These are phyloP conservation scores for Ctenomys sociabilis DNA, from an alignment of 2,113 vertebrate species.

Conservation along the genomic window DNA sequence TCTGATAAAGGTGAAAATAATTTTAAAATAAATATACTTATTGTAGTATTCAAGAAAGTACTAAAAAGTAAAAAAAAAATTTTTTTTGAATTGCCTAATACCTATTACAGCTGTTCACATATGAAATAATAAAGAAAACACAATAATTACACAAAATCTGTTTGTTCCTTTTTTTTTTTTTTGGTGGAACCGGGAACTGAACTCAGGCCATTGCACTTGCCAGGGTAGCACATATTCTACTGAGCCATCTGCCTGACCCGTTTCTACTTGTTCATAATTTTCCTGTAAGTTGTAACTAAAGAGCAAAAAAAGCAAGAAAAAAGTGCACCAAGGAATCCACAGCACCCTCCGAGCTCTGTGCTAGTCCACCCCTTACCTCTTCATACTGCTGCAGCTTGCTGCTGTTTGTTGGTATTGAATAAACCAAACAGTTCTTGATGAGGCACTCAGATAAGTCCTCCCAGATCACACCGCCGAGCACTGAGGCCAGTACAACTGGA, in stretches of 20 bases:
- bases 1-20: not conserved
- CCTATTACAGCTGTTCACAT: not conserved
- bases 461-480: conserved; percentile 94
- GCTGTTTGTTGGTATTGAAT: conserved; percentile 95
- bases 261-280: conserved; percentile 18
- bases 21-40: conserved; percentile 49
- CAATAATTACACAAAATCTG: too few species aligned
- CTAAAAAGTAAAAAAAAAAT: conserved; percentile 20
- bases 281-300: not conserved
- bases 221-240: too few species aligned
- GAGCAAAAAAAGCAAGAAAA: conserved; percentile 34
- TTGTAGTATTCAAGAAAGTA: conserved; percentile 42
- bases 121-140: conserved; percentile 41
- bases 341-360: not conserved
- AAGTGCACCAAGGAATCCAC: not conserved
- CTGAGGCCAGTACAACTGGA: conserved; percentile 81
- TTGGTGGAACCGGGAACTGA: too few species aligned
- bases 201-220: too few species aligned
- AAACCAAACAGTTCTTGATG: conserved; percentile 93
- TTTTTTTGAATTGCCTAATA: too few species aligned
- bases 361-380: conserved; percentile 85
- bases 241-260: too few species aligned
- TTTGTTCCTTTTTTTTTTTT: too few species aligned
- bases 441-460: conserved; percentile 94
- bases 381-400: conserved; percentile 94